These are phyloP conservation scores for Leptinotarsa tumamoca DNA, from an alignment of 2,888 invertebrate species.

Conservation along the genomic window DNA sequence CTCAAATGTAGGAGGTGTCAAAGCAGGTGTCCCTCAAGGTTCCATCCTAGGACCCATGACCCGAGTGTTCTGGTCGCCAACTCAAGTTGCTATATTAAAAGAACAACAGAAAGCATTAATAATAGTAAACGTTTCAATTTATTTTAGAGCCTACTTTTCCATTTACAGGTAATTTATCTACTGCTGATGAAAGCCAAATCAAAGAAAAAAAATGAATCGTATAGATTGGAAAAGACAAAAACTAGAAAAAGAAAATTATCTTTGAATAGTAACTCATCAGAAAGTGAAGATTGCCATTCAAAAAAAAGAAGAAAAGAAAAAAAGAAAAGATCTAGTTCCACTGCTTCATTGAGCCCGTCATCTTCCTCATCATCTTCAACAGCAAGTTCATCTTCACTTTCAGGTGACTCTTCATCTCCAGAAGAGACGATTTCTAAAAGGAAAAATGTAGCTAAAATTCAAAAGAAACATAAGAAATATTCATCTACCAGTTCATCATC, in stretches of 20 bases:
- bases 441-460: conserved; percentile 22
- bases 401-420: conserved; percentile 19
- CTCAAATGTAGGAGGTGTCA: too few species aligned
- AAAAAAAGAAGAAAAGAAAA: conserved; percentile 11
- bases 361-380: conserved; percentile 25
- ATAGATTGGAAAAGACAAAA: background rate
- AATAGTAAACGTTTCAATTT: too few species aligned
- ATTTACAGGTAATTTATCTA: background rate
- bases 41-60: too few species aligned
- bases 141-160: too few species aligned
- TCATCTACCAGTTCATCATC: conserved; percentile 23
- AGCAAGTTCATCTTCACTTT: conserved; percentile 30
- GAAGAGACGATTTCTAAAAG: conserved; percentile 23
- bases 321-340: background rate
- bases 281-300: conserved; percentile 4
- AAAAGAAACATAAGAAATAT: conserved; percentile 28
- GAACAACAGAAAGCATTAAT: too few species aligned
- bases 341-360: background rate
- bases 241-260: conserved; percentile 12
- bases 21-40: too few species aligned
- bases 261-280: background rate
- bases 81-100: too few species aligned
- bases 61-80: too few species aligned
- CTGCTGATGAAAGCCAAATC: conserved; percentile 13
- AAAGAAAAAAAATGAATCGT: background rate